These are phyloP conservation scores for Halichondria panicea DNA, from an alignment of 37 sponge, comb jelly and placozoan genomes.

Conservation along the genomic window DNA sequence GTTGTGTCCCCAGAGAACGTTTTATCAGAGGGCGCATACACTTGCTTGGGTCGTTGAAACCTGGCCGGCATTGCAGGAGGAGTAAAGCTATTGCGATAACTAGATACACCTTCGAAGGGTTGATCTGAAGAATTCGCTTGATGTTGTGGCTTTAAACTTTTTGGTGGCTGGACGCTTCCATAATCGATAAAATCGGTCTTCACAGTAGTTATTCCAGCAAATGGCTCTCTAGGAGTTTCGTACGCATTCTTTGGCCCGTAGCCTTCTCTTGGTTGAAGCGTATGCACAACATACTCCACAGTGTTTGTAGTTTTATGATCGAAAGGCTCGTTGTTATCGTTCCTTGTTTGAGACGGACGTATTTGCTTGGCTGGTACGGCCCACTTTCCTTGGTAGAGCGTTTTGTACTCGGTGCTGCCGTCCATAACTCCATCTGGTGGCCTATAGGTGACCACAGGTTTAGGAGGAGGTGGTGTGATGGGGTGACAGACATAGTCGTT, in stretches of 20 bases:
- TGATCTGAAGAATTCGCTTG: constrained; percentile 26
- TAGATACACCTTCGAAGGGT: constrained; percentile 63
- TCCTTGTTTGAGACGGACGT: constrained; percentile 13
- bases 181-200: constrained; percentile 42
- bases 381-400: constrained; percentile 36
- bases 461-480: constrained; percentile 14
- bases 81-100: constrained; percentile 34
- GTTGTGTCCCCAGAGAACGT: constrained; percentile 45
- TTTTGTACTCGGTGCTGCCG: constrained; percentile 49
- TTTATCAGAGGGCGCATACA: constrained; percentile 44
- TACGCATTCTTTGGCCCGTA: constrained; percentile 36
- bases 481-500: constrained; percentile 53
- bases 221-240: constrained; percentile 56
- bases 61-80: constrained; percentile 34
- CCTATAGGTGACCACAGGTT: constrained; percentile 27
- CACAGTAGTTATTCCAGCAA: constrained; percentile 49
- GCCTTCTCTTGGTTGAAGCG: constrained; percentile 17
- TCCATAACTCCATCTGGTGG: constrained; percentile 51
- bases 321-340: constrained; percentile 5
- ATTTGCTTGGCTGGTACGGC: constrained; percentile 42
- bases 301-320: constrained; percentile 50
- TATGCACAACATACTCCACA: constrained; percentile 46
- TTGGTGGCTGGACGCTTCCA: constrained; percentile 19
- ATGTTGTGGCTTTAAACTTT: constrained; percentile 46
- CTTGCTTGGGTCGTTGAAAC: constrained; percentile 25